Evolutionary conservation across 1,140 invertebrate genomes (phyloP), one percentile per base, ranked within the genome.

Genomic region (Drosophila repletoides): DNA sequence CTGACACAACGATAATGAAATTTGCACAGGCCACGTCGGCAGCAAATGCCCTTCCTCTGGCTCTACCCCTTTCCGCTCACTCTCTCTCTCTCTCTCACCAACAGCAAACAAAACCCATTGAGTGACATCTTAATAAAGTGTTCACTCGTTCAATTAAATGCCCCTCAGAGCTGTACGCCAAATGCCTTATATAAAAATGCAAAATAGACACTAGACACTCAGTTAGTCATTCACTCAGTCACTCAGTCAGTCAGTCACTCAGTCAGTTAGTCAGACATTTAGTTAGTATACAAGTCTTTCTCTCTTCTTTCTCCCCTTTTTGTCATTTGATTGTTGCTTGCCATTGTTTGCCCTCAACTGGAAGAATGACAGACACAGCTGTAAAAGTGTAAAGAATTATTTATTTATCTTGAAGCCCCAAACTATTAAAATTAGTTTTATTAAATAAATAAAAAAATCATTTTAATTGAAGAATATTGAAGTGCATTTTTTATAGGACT

Each of bases 91-190:
- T n/a, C n/a, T n/a, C n/a, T n/a, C n/a, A n/a, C n/a, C n/a, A n/a
- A n/a, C n/a, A n/a, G n/a, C n/a, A n/a, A 34, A 24, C 73, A 69
- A 73, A 84, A 71, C 58, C 68, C 80, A 74, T 76, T 86, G 80
- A 86, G 80, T 84, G 80, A 84, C 80, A 86, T 84, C 84, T 84
- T 84, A 84, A 84, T 84, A 79, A 86, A 86, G 80, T 86, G 80
- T 75, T 86, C 80, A 84, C 75, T 84, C 71, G 80, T 84, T 84
- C 80, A 84, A 84, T 84, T 84, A 84, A 86, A 80, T 74, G 72
- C 33, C 60, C 58, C 26, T 17, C 48, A 48, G 14, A 51, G 73
- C 56, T 53, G 49, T 60, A 36, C 17, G 36, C 29, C 36, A 40
- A 17, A 14, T 40, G 55, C 33, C 36, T 36, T 59, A 71, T 59